Conservation (phyloP, 2,113 vertebrate species). For the Elaphurus davidianus region DNA sequence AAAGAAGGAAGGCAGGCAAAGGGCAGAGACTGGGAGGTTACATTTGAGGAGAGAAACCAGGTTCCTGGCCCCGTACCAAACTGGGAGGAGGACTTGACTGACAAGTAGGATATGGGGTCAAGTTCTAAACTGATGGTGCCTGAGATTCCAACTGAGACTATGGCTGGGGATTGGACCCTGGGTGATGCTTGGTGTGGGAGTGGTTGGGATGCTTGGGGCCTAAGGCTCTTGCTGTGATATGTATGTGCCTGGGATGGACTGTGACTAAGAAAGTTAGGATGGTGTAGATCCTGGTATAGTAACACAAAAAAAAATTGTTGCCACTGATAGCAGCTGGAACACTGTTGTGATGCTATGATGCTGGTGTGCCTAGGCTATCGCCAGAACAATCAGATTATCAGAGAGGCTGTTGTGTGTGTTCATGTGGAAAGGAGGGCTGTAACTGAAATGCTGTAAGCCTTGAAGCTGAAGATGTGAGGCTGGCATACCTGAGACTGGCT, state of each 20-base stretch:
- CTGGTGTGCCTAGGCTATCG: background rate
- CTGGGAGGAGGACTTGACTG: conserved; percentile 28
- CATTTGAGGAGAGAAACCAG: conserved; percentile 44
- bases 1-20: background rate
- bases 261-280: background rate
- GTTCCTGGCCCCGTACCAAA: conserved; percentile 24
- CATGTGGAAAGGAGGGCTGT: background rate
- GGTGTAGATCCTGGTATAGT: background rate
- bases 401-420: background rate
- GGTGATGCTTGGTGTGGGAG: background rate
- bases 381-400: background rate
- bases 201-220: background rate
- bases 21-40: background rate
- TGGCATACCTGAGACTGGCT: background rate
- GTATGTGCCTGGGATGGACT: background rate
- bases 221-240: background rate
- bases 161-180: background rate
- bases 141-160: conserved; percentile 33
- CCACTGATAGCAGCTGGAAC: background rate
- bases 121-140: conserved; percentile 16
- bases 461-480: background rate
- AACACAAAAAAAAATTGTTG: conserved; percentile 2
- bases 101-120: background rate
- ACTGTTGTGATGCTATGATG: background rate
- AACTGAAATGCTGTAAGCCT: background rate